Evolutionary conservation across 2,797 vertebrate genomes (phyloP).

Genomic region (Cyclopterus lumpus): DNA sequence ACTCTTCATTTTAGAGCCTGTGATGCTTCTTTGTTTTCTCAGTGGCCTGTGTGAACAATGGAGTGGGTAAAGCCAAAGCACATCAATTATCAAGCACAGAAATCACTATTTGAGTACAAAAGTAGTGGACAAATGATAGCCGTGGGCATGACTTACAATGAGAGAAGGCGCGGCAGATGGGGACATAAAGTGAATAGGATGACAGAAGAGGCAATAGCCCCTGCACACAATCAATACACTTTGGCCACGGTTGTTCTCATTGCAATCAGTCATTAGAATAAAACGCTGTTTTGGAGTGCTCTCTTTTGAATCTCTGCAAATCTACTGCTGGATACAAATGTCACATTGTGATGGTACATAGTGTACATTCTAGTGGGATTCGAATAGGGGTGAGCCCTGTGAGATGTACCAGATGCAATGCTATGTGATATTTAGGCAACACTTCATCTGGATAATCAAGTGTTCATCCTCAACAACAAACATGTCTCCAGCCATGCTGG

Average conservation of each 20-base stretch:
- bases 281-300: conserved; percentile 47
- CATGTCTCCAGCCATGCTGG: neutral
- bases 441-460: neutral
- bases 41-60: conserved; percentile 39
- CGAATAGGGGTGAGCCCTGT: neutral
- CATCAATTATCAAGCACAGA: conserved; percentile 68
- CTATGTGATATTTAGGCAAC: neutral
- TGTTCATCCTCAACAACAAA: neutral
- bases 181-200: conserved; percentile 49
- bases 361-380: neutral
- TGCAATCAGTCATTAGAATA: conserved; percentile 70
- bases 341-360: conserved; percentile 3
- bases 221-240: conserved; percentile 64
- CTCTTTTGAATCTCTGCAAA: conserved; percentile 38
- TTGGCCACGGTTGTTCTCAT: conserved; percentile 57
- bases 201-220: conserved; percentile 55
- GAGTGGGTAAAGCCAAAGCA: conserved; percentile 41
- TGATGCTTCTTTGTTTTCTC: conserved; percentile 57
- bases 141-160: conserved; percentile 43
- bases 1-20: conserved; percentile 54
- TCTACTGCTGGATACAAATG: conserved; percentile 43
- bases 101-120: conserved; percentile 60
- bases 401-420: neutral
- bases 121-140: conserved; percentile 66
- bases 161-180: conserved; percentile 33